Evolutionary conservation across 1,140 invertebrate genomes (phyloP), one percentile per base, ranked within the genome.

Genomic region (Copidosoma floridanum): DNA sequence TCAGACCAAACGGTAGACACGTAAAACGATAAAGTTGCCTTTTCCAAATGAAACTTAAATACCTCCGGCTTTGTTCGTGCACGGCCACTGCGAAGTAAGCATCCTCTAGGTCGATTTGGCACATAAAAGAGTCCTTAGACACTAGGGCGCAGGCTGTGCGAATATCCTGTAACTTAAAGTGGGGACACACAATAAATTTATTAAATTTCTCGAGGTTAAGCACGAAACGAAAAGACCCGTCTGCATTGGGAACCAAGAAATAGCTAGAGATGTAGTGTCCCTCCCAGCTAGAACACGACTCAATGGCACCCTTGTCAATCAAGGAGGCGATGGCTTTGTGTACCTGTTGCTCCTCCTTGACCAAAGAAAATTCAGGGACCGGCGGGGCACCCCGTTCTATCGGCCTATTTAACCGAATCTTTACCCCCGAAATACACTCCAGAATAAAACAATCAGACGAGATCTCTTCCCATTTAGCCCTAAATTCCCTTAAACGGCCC

Each of bases 111-210:
- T 21, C 4, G 24, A 7, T 2, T 18, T 35, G 10, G 3, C 4
- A 12, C 47, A 50, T 50, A 50, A 50, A 50, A 16, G 3, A 26
- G 32, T 16, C 16, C 32, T 16, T 14, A 0, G 43, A 47, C 23
- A 61, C 37, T 14, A 48, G 32, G 16, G 46, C 32, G n/a, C 14
- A 6, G 7, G 56, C 46, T 6, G 56, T 57, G 26, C 46, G 20
- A 2, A 58, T 11, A 50, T 58, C 35, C n/a, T 58, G 27, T 27
- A 54, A 29, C 23, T 41, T 54, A 24, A 54, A 54, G n/a, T 54
- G 51, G 7, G 2, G n/a, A 3, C 24, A 12, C 7, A 0, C 26
- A 12, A 57, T 23, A 38, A 47, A 48, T 14, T 47, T 37, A 24
- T 57, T 57, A 41, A 41, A 41, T 20, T 38, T 35, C 43, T 65